Evolutionary conservation across 2,888 invertebrate species (phyloP).

Genomic region (Siphonodentalium dalli): DNA sequence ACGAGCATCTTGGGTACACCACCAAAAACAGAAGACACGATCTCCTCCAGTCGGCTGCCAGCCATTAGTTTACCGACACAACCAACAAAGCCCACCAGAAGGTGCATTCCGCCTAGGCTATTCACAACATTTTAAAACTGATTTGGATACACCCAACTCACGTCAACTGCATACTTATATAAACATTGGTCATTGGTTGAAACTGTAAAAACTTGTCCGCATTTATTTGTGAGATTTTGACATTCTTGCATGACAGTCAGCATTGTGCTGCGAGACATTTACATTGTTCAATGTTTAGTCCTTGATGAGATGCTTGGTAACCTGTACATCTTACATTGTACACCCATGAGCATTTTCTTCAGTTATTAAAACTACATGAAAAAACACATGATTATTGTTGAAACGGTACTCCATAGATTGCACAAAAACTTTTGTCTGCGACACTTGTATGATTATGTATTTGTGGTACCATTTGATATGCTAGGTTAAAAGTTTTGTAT

Average conservation of each 20-base stretch:
- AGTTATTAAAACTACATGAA: too few species aligned
- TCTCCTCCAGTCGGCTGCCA: conserved; percentile 11
- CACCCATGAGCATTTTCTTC: too few species aligned
- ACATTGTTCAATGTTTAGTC: too few species aligned
- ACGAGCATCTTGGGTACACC: conserved; percentile 14
- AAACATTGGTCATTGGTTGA: conserved; percentile 11
- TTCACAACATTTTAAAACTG: conserved; percentile 1
- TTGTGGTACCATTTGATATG: too few species aligned
- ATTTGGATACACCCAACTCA: conserved; percentile 4
- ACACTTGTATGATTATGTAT: too few species aligned
- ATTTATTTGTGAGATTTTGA: conserved; percentile 4
- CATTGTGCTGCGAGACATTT: too few species aligned
- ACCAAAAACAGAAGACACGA: conserved; percentile 5
- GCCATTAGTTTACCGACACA: conserved; percentile 11
- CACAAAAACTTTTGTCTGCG: too few species aligned
- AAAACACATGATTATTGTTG: too few species aligned
- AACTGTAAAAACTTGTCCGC: conserved; percentile 8
- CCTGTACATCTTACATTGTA: too few species aligned
- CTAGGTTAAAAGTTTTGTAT: too few species aligned
- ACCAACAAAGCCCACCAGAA: conserved; percentile 11
- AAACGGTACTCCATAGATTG: too few species aligned
- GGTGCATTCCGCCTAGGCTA: conserved; percentile 13
- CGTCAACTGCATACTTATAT: conserved; percentile 4
- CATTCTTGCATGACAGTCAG: conserved; percentile 7
- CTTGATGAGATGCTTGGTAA: too few species aligned